Evolutionary conservation across 2,888 invertebrate species (phyloP), one percentile per base, ranked within the genome.

Genomic region (Tipula helvola): DNA sequence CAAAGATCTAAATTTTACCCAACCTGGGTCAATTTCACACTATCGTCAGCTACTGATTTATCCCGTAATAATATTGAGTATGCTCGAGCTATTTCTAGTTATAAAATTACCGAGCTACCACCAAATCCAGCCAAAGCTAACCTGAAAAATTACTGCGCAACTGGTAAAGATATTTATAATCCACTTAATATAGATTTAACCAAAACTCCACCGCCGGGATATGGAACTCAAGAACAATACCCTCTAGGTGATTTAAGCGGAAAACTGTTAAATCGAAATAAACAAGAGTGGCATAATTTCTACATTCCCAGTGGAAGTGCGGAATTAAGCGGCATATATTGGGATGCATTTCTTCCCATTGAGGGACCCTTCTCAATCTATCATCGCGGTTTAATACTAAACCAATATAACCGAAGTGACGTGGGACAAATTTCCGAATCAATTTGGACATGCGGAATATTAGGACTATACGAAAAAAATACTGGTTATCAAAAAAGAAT

Each of bases 221-320:
- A 94, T 89, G 97, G 96, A 47, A 96, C 97, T 0, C 97, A 97
- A 90, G 97, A 98, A 91, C 96, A 96, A 90, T 98, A 98, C 89
- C 95, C 97, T 1, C 92, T 97, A 3, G 98, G 98, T 0, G 98
- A 98, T 90, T 91, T 98, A 12, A 95, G 96, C 87, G 97, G 97
- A 28, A 98, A 98, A 91, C 94, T 95, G 88, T 95, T 96, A 88
- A 94, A 93, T 13, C 93, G 95, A 87, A 96, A 96, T 52, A 94
- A 95, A 89, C 93, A 94, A 88, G 92, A 94, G 85, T 94, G 94
- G 90, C 95, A 94, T 89, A 93, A 94, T 89, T 94, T 94, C 89
- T 92, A 95, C 39, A 92, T 96, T 86, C 93, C 94, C 0, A 95
- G 95, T 1, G 91, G 93, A 52, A 95, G 95, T 85, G 94, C 95